Percentiles rank a stretch among this genome's conserved stretches.
phyloP scores from a whole-genome alignment of 2,888 invertebrate species.

The Dryobota labecula region DNA sequence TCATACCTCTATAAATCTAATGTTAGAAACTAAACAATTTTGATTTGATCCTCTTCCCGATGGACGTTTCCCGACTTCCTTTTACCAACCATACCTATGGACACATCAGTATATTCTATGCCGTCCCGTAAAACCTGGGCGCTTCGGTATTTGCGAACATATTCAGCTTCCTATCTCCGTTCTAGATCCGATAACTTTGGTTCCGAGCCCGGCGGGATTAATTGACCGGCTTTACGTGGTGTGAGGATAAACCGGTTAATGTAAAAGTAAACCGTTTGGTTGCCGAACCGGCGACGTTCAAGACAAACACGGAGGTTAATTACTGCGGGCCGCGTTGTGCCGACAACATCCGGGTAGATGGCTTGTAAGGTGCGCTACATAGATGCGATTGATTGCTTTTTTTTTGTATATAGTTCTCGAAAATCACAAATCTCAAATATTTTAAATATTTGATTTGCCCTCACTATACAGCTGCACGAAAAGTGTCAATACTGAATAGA shows the following conservation, averaged over 20 bases:
- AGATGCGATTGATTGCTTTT: constrained; percentile 1
- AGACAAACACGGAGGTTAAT: constrained; percentile 63
- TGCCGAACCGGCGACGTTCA: constrained; percentile 40
- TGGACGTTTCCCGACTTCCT: neutral
- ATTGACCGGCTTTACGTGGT: constrained; percentile 41
- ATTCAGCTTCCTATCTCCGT: constrained; percentile 40
- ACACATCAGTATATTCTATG: constrained; percentile 8
- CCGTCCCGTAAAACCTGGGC: constrained; percentile 14
- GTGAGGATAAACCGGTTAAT: constrained; percentile 52
- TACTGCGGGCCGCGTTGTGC: constrained; percentile 38
- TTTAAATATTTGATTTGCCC: no score
- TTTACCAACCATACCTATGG: neutral
- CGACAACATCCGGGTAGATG: constrained; percentile 35
- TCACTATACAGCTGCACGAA: no score
- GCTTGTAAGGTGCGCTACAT: constrained; percentile 3
- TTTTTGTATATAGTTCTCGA: no score
- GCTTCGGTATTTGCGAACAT: constrained; percentile 35
- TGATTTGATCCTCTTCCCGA: neutral
- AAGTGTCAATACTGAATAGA: no score
- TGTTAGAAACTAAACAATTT: no score
- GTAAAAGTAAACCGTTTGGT: constrained; percentile 47
- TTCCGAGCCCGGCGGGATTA: constrained; percentile 42
- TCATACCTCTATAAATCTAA: no score
- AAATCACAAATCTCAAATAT: no score
- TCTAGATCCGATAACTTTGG: constrained; percentile 54